phyloP scores from a whole-genome alignment of 2,888 invertebrate genomes.

The Cancer borealis region DNA sequence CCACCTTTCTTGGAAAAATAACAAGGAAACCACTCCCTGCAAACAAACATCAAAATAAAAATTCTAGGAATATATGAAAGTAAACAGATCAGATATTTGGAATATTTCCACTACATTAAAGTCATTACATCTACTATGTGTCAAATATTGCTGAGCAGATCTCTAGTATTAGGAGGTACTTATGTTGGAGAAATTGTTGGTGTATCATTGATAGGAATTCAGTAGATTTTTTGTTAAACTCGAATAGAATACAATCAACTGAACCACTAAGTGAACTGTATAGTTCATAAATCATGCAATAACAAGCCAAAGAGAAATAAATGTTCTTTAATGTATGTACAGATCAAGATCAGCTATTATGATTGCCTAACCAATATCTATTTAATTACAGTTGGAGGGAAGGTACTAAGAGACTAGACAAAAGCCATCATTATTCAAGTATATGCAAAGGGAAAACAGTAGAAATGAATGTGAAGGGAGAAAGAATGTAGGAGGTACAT shows the following conservation, averaged over 20 bases:
- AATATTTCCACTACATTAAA: background rate
- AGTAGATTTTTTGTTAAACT: background rate
- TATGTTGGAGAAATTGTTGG: background rate
- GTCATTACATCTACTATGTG: background rate
- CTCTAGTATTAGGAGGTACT: background rate
- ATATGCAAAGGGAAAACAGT: too few relatives aligned
- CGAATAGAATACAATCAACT: background rate
- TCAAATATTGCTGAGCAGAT: background rate
- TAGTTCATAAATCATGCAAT: slow-evolving; percentile 7
- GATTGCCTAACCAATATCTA: background rate
- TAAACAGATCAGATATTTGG: background rate
- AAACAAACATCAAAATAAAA: background rate
- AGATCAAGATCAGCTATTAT: background rate
- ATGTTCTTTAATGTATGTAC: background rate
- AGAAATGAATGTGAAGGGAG: too few relatives aligned
- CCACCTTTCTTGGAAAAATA: background rate
- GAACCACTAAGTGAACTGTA: background rate
- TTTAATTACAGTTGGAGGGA: background rate
- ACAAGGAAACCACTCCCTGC: background rate
- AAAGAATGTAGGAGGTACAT: too few relatives aligned
- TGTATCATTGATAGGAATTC: background rate
- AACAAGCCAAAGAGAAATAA: background rate
- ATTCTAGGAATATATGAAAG: background rate
- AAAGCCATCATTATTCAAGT: too few relatives aligned
- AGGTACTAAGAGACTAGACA: background rate